phyloP scores from a whole-genome alignment of 1,140 invertebrate genomes.

The Drosophila cardini region DNA sequence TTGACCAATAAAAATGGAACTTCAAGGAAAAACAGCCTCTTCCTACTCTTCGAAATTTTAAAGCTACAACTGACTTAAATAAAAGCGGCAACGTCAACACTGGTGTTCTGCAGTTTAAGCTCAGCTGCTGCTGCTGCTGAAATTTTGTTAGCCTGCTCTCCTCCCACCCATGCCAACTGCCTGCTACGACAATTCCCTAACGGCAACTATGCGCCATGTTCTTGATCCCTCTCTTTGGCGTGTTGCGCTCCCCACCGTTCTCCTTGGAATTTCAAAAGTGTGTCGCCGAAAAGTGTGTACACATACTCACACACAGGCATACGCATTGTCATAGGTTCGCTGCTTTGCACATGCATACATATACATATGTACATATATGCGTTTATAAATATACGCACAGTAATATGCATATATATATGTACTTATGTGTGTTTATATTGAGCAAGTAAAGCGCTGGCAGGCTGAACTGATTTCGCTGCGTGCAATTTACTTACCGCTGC shows the following conservation, averaged over 20 bases:
- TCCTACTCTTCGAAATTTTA: too few species aligned
- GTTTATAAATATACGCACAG: slow-evolving; percentile 1
- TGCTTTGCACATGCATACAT: not conserved
- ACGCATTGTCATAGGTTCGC: slow-evolving; percentile 48
- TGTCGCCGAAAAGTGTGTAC: slow-evolving; percentile 40
- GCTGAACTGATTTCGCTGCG: slow-evolving; percentile 50
- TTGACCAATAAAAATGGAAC: too few species aligned
- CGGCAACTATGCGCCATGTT: slow-evolving; percentile 43
- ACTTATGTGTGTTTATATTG: not conserved
- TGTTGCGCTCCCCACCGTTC: slow-evolving; percentile 10
- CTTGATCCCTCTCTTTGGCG: slow-evolving; percentile 19
- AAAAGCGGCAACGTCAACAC: too few species aligned
- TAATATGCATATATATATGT: not conserved
- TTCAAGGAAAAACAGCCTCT: too few species aligned
- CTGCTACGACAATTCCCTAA: slow-evolving; percentile 26
- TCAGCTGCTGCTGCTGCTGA: slow-evolving; percentile 57
- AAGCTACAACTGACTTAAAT: too few species aligned
- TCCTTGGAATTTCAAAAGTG: slow-evolving; percentile 47
- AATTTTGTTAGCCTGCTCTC: slow-evolving; percentile 36
- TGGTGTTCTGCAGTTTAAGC: slow-evolving; percentile 68
- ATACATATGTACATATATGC: slow-evolving; percentile 1
- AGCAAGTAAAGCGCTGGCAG: slow-evolving; percentile 22
- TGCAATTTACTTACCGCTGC: slow-evolving; percentile 44
- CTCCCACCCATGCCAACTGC: not conserved
- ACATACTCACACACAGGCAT: slow-evolving; percentile 8